Evolutionary conservation across 2,797 vertebrate genomes (phyloP).

Genomic region (Clarias fuscus): DNA sequence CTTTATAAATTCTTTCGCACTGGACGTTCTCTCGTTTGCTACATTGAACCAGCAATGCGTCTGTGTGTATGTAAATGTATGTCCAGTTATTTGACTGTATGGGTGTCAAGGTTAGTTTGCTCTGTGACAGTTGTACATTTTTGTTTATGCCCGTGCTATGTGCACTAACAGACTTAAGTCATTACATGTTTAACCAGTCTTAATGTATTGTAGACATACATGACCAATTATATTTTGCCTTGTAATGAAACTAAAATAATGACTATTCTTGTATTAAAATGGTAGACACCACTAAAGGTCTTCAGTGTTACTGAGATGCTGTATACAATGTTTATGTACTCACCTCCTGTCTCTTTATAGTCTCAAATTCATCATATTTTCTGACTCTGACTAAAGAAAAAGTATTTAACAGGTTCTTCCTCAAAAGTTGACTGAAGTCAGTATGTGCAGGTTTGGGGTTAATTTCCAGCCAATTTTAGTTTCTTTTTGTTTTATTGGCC

Average conservation of each 20-base stretch:
- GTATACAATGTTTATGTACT: not conserved
- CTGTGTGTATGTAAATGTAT: conserved; percentile 26
- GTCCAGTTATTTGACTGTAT: not conserved
- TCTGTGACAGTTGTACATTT: conserved; percentile 40
- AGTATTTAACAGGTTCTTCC: not conserved
- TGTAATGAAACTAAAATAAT: conserved; percentile 70
- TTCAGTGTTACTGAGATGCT: too few species aligned
- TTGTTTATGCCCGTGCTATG: conserved; percentile 12
- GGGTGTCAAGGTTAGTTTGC: conserved; percentile 23
- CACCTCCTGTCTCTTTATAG: too few species aligned
- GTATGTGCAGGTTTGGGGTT: not conserved
- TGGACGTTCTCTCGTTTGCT: not conserved
- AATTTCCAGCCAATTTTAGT: not conserved
- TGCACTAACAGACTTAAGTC: conserved; percentile 19
- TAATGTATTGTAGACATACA: conserved; percentile 59
- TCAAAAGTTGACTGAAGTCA: not conserved
- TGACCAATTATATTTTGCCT: conserved; percentile 68
- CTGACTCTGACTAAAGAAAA: not conserved
- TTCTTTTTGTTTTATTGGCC: not conserved
- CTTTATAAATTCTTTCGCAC: not conserved
- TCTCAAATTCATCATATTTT: not conserved
- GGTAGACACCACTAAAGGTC: conserved; percentile 48
- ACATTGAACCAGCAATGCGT: conserved; percentile 14
- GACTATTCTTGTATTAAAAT: conserved; percentile 82
- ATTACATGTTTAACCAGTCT: conserved; percentile 62